Evolutionary conservation across 2,888 invertebrate species (phyloP).

Genomic region (Mythimna loreyi): DNA sequence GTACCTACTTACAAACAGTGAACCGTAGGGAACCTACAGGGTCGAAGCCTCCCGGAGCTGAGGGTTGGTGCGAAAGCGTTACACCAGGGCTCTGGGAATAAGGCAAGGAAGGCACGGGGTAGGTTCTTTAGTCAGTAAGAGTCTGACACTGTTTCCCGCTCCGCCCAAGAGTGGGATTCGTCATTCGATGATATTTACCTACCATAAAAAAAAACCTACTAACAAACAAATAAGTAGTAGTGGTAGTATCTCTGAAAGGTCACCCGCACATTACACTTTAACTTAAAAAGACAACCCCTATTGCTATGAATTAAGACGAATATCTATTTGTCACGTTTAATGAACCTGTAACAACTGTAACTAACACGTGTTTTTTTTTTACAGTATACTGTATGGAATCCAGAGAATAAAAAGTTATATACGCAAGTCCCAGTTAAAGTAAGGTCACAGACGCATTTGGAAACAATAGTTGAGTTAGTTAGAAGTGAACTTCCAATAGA

Average conservation of each 20-base stretch:
- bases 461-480: slow-evolving; percentile 95
- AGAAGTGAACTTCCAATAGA: slow-evolving; percentile 93
- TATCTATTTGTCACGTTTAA: not conserved
- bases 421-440: slow-evolving; percentile 95
- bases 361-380: slow-evolving; percentile 10
- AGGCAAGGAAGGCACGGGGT: too few species aligned
- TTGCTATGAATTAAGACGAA: not conserved
- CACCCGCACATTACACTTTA: not conserved
- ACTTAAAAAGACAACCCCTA: not conserved
- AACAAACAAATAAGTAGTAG: not conserved
- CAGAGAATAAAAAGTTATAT: slow-evolving; percentile 95
- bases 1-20: too few species aligned
- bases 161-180: too few species aligned
- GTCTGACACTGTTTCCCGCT: too few species aligned
- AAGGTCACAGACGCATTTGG: slow-evolving; percentile 94
- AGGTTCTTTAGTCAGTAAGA: too few species aligned
- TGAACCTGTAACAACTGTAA: not conserved
- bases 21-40: too few species aligned
- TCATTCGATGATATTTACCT: too few species aligned
- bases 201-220: too few species aligned
- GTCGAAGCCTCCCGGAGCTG: too few species aligned
- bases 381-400: slow-evolving; percentile 96
- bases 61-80: too few species aligned
- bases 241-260: too few species aligned
- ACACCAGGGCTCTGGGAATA: too few species aligned